Evolutionary conservation across 2,888 invertebrate genomes (phyloP).

Genomic region (Epistrophe grossulariae): DNA sequence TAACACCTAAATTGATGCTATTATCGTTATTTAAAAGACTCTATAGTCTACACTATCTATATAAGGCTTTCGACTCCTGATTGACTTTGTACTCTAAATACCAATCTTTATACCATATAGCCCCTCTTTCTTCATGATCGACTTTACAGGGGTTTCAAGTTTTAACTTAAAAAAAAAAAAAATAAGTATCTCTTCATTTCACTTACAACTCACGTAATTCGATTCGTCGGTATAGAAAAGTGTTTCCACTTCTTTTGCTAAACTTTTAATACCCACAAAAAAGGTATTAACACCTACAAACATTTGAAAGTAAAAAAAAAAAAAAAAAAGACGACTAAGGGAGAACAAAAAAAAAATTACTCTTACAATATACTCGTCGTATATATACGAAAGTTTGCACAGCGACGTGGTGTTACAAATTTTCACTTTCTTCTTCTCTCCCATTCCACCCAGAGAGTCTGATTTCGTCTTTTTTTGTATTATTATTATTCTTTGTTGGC

Average conservation of each 20-base stretch:
- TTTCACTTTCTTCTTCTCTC: slow-evolving; percentile 27
- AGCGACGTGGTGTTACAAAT: slow-evolving; percentile 63
- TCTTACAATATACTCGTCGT: slow-evolving; percentile 3
- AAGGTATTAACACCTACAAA: slow-evolving; percentile 75
- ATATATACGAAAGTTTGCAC: slow-evolving; percentile 39
- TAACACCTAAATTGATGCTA: neutral
- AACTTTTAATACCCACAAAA: slow-evolving; percentile 74
- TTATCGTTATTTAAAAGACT: neutral
- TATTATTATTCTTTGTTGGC: neutral
- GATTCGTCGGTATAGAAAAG: slow-evolving; percentile 56
- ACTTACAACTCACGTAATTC: slow-evolving; percentile 74
- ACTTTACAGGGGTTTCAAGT: neutral
- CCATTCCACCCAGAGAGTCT: neutral
- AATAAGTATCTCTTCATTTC: slow-evolving; percentile 57
- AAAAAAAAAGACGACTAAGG: neutral
- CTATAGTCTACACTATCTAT: no score
- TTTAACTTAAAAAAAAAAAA: slow-evolving; percentile 11
- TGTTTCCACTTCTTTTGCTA: slow-evolving; percentile 55
- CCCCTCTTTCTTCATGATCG: neutral
- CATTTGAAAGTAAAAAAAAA: slow-evolving; percentile 54
- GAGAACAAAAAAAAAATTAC: slow-evolving; percentile 22
- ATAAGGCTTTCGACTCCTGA: neutral
- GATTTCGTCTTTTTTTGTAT: neutral
- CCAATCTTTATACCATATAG: neutral
- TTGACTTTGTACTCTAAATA: slow-evolving; percentile 5